These are phyloP conservation scores for Tychaedon coryphoeus DNA, from an alignment of 2,113 vertebrate genomes.

Conservation along the genomic window DNA sequence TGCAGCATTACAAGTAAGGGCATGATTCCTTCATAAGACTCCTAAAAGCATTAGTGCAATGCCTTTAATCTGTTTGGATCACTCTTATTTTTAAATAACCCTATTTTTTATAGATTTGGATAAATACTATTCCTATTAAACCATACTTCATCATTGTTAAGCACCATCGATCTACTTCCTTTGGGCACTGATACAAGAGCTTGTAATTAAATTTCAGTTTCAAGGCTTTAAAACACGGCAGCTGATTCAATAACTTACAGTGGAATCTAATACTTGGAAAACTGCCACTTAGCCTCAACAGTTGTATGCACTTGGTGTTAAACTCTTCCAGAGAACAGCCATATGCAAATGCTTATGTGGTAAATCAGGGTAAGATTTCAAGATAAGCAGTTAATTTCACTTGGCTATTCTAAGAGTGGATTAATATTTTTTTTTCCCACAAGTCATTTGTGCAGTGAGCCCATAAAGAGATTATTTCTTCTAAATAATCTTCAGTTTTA, in stretches of 20 bases:
- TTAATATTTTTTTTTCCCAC: conserved; percentile 17
- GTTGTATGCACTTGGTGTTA: not conserved
- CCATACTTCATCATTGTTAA: conserved; percentile 60
- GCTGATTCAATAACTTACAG: conserved; percentile 58
- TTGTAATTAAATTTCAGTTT: conserved; percentile 66
- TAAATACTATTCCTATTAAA: conserved; percentile 72
- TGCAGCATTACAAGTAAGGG: conserved; percentile 45
- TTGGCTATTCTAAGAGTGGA: conserved; percentile 47
- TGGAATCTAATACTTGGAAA: conserved; percentile 58
- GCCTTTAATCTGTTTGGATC: not conserved
- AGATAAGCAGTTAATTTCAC: conserved; percentile 45
- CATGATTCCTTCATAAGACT: conserved; percentile 40
- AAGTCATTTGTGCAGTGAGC: conserved; percentile 59
- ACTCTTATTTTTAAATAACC: conserved; percentile 61
- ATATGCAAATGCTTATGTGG: not conserved
- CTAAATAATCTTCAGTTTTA: conserved; percentile 56
- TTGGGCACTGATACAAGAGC: conserved; percentile 66
- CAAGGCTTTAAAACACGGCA: conserved; percentile 68
- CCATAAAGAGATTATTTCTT: conserved; percentile 47
- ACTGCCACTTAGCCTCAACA: conserved; percentile 17
- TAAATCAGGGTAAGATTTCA: conserved; percentile 35
- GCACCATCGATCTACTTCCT: conserved; percentile 68
- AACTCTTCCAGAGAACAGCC: conserved; percentile 31
- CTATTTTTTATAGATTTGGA: conserved; percentile 62
- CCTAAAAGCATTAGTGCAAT: conserved; percentile 39